These are phyloP conservation scores for Stylophora pistillata DNA, from an alignment of 64 coral and sea anemone species.

Conservation along the genomic window DNA sequence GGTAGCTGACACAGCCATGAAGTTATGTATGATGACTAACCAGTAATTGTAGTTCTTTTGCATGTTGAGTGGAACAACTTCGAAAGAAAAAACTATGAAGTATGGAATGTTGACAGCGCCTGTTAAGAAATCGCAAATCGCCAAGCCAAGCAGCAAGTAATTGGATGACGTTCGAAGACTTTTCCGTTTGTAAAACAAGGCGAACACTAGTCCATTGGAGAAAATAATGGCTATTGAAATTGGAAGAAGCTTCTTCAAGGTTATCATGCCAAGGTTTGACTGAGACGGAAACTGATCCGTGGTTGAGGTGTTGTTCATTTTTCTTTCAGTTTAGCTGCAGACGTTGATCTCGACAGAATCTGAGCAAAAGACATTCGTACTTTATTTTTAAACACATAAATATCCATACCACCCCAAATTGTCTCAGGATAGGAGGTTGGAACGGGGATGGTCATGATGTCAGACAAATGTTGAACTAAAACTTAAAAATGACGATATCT, in stretches of 20 bases:
- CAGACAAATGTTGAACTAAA: too few species aligned
- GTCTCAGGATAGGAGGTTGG: too few species aligned
- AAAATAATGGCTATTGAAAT: constrained; percentile 43
- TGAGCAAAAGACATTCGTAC: neutral
- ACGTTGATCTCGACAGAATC: neutral
- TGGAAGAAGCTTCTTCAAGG: constrained; percentile 18
- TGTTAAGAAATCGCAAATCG: constrained; percentile 72
- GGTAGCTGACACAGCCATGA: constrained; percentile 22
- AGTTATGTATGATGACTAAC: neutral
- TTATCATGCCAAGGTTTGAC: neutral
- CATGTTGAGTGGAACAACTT: neutral
- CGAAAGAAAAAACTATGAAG: neutral
- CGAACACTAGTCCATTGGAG: constrained; percentile 68
- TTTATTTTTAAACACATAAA: too few species aligned
- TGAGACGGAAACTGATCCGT: neutral
- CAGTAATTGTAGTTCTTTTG: neutral
- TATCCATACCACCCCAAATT: too few species aligned
- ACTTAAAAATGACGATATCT: too few species aligned
- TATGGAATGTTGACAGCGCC: constrained; percentile 64
- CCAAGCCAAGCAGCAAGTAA: constrained; percentile 69
- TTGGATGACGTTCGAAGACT: constrained; percentile 54
- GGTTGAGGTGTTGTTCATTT: constrained; percentile 18
- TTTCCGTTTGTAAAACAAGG: constrained; percentile 51
- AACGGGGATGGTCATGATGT: too few species aligned
- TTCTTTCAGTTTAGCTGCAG: neutral